phyloP scores from a whole-genome alignment of 2,888 invertebrate species.

The Rhodophaea formosa region DNA sequence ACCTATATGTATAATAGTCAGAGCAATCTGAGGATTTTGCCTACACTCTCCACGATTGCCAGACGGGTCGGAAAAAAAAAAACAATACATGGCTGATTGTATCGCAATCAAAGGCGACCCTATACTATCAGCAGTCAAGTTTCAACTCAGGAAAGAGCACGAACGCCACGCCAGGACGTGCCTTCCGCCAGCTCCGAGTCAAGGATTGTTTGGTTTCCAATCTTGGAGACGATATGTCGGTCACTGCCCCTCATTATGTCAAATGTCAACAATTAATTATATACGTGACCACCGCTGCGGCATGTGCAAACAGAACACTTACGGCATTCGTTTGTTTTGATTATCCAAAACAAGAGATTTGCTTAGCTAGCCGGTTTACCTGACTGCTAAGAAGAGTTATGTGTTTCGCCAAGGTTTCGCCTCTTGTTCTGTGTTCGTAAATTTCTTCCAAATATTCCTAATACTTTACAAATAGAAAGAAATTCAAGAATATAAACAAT shows the following conservation, averaged over 20 bases:
- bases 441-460: too few species aligned
- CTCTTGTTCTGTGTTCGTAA: too few species aligned
- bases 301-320: slow-evolving; percentile 16
- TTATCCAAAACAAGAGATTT: slow-evolving; percentile 5
- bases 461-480: too few species aligned
- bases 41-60: too few species aligned
- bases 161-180: slow-evolving; percentile 51
- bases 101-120: background rate
- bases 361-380: too few species aligned
- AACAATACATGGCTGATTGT: background rate
- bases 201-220: slow-evolving; percentile 55
- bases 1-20: too few species aligned
- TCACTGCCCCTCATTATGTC: slow-evolving; percentile 39
- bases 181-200: slow-evolving; percentile 58
- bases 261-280: slow-evolving; percentile 22
- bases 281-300: slow-evolving; percentile 13
- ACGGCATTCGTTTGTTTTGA: slow-evolving; percentile 12
- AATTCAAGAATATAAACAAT: too few species aligned
- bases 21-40: too few species aligned
- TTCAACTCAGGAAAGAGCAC: slow-evolving; percentile 35
- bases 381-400: too few species aligned
- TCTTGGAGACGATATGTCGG: slow-evolving; percentile 38
- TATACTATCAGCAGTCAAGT: background rate
- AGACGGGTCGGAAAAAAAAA: too few species aligned
- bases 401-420: too few species aligned